phyloP scores from a whole-genome alignment of 2,113 vertebrate genomes.

The Alouatta palliata region DNA sequence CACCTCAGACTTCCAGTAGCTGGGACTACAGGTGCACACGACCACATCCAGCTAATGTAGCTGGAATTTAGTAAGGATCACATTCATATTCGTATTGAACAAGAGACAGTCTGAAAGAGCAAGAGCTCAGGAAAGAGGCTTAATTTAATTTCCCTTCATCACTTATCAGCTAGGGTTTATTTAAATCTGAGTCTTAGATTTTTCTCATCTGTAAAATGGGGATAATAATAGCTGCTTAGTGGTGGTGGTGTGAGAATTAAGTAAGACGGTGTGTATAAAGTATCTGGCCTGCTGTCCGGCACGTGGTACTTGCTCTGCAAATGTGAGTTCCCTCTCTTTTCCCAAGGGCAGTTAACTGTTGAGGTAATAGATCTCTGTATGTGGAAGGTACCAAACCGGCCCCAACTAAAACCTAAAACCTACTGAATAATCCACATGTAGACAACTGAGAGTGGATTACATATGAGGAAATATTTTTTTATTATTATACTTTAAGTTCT shows the following conservation, averaged over 20 bases:
- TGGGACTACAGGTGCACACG: too few species aligned
- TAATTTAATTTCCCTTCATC: not conserved
- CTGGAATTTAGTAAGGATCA: not conserved
- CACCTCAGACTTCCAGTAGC: too few species aligned
- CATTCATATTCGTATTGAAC: not conserved
- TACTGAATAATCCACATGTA: not conserved
- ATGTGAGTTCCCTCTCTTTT: not conserved
- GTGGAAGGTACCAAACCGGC: not conserved
- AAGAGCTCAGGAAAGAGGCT: not conserved
- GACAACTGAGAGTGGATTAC: not conserved
- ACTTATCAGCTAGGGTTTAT: not conserved
- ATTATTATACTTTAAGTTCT: too few species aligned
- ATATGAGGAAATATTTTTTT: not conserved
- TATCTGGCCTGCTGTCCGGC: not conserved
- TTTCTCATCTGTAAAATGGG: not conserved
- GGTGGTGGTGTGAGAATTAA: not conserved
- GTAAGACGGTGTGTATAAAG: not conserved
- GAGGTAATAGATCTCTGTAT: not conserved
- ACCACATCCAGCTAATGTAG: too few species aligned
- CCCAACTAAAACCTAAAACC: not conserved
- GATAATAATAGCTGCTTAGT: not conserved
- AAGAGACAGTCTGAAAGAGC: not conserved
- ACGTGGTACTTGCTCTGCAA: not conserved
- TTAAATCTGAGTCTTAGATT: not conserved
- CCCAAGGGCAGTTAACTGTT: not conserved